A percentile compares a stretch with the other conserved stretches of the same genome.
phyloP scores from a whole-genome alignment of 2,888 invertebrate species.

The Caenorhabditis drosophilae region DNA sequence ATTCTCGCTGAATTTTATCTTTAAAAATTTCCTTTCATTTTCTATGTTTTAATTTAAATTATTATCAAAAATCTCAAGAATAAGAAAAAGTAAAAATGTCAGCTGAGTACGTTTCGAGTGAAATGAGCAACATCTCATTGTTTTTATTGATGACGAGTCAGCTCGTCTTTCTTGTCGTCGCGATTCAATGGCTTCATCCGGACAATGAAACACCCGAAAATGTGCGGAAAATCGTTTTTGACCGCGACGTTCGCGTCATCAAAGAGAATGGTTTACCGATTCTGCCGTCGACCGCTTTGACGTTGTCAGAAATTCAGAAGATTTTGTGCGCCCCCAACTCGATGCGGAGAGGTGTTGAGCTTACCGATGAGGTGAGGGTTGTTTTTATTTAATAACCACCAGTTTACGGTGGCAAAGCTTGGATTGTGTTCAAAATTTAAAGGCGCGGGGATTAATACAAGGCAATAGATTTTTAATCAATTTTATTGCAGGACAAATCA shows the following conservation, averaged over 20 bases:
- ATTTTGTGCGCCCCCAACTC: not conserved
- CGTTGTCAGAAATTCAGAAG: not conserved
- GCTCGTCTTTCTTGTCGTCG: not conserved
- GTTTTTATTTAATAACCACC: not conserved
- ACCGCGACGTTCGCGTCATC: not conserved
- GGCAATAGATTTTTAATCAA: too few relatives aligned
- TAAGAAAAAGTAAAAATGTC: too few relatives aligned
- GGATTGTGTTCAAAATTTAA: too few relatives aligned
- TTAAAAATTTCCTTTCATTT: too few relatives aligned
- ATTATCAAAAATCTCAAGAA: too few relatives aligned
- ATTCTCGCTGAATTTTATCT: too few relatives aligned
- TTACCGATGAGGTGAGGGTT: not conserved
- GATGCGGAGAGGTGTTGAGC: not conserved
- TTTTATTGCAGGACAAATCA: not conserved
- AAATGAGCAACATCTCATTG: too few relatives aligned
- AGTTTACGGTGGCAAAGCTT: not conserved
- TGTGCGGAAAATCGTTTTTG: not conserved
- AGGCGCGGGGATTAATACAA: too few relatives aligned
- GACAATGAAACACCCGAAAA: not conserved
- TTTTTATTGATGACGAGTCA: too few relatives aligned
- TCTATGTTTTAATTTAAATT: too few relatives aligned
- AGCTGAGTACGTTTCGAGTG: too few relatives aligned
- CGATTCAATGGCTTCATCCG: conserved; percentile 3
- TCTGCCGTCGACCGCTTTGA: not conserved
- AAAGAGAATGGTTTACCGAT: not conserved